These are phyloP conservation scores for Brachymystax lenok DNA, from an alignment of 2,797 vertebrate genomes.

Conservation along the genomic window DNA sequence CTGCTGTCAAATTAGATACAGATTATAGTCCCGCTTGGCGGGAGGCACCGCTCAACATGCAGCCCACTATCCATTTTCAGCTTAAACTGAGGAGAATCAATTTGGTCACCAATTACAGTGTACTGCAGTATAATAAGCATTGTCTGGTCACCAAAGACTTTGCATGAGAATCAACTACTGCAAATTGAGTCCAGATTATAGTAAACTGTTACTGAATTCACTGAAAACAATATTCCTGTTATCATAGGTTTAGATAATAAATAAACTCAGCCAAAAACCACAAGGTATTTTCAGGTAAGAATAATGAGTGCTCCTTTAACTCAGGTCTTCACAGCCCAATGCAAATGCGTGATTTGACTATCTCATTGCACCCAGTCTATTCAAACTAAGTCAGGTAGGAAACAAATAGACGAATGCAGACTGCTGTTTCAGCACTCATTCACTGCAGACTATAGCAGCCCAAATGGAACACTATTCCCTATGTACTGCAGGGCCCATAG, in stretches of 20 bases:
- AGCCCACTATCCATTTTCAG: not conserved
- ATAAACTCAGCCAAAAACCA: not conserved
- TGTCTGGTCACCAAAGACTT: conserved; percentile 1
- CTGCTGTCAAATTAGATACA: not conserved
- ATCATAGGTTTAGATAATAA: not conserved
- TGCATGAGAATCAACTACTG: not conserved
- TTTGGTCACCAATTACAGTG: not conserved
- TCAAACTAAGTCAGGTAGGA: not conserved
- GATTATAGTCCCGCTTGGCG: not conserved
- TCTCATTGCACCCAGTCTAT: conserved; percentile 1
- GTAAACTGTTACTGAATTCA: not conserved
- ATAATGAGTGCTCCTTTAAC: not conserved
- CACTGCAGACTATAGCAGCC: not conserved
- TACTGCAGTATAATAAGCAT: not conserved
- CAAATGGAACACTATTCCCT: not conserved
- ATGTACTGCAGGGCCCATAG: not conserved
- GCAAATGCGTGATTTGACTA: conserved; percentile 13
- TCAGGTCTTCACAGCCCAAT: conserved; percentile 14
- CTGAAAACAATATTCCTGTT: too few species aligned
- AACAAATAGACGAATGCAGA: conserved; percentile 2
- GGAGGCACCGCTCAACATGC: not conserved
- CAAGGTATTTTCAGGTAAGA: not conserved
- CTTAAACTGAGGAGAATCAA: not conserved
- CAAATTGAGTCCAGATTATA: not conserved
- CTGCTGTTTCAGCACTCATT: not conserved